A percentile compares a stretch with the other conserved stretches of the same genome.
Conservation (phyloP, 2,113 vertebrate genomes). For the Crotalus viridis region DNA sequence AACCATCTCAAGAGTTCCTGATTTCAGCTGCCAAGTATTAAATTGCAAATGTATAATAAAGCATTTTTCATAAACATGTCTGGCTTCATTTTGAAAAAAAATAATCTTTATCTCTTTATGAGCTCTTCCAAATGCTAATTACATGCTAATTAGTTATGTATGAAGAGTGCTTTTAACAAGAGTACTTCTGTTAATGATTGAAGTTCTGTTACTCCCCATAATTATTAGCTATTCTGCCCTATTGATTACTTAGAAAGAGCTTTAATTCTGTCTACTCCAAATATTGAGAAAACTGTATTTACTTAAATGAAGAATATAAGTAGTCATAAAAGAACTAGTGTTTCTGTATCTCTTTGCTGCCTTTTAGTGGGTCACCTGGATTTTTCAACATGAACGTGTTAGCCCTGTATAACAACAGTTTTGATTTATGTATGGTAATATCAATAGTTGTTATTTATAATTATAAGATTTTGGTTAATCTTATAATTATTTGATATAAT, state of each 20-base stretch:
- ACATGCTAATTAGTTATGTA: conserved; percentile 24
- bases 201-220: not conserved
- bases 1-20: not conserved
- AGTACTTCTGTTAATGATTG: not conserved
- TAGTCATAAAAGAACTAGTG: not conserved
- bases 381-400: not conserved
- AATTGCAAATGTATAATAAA: not conserved
- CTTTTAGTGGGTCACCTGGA: not conserved
- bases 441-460: not conserved
- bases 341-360: not conserved
- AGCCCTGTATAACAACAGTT: not conserved
- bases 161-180: not conserved
- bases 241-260: conserved; percentile 20
- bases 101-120: not conserved
- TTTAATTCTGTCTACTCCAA: conserved; percentile 13
- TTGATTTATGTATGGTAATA: not conserved
- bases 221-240: conserved; percentile 15
- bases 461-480: not conserved
- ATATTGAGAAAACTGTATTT: conserved; percentile 14
- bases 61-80: not conserved
- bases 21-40: not conserved
- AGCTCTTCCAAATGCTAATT: conserved; percentile 5
- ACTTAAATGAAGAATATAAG: conserved; percentile 33
- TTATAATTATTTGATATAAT: not conserved
- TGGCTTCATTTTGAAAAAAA: not conserved